phyloP scores from a whole-genome alignment of 1,140 invertebrate genomes.

The Camponotus vicinus region DNA sequence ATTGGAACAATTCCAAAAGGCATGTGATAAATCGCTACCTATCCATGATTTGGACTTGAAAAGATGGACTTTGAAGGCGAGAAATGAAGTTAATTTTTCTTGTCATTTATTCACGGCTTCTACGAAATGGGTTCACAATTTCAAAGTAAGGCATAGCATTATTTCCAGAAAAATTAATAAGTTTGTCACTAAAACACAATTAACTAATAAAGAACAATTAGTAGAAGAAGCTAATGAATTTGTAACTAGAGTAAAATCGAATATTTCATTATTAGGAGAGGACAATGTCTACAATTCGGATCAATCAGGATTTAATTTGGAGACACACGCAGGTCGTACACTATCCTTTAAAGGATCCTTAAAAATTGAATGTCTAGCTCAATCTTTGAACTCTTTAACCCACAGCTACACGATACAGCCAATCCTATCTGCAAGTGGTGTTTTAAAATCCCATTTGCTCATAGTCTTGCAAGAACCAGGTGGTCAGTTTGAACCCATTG shows the following conservation, averaged over 20 bases:
- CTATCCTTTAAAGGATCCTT: constrained; percentile 3
- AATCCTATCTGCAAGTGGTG: too few relatives aligned
- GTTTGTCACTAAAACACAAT: neutral
- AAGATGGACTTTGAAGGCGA: neutral
- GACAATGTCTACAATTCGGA: constrained; percentile 10
- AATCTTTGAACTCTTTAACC: neutral
- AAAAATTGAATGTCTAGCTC: too few relatives aligned
- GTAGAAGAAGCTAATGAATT: neutral
- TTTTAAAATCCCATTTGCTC: too few relatives aligned
- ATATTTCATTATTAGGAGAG: neutral
- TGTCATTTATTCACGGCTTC: neutral
- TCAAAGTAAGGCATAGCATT: neutral
- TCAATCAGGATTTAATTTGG: neutral
- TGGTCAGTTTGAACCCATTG: too few relatives aligned
- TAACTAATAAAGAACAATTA: neutral
- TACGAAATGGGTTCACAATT: constrained; percentile 15
- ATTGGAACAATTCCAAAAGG: too few relatives aligned
- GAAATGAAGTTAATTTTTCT: neutral
- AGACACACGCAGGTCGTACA: constrained; percentile 4
- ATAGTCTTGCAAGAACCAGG: too few relatives aligned
- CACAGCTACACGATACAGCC: neutral
- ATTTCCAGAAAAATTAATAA: constrained; percentile 18
- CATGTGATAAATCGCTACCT: neutral
- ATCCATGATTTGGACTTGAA: neutral
- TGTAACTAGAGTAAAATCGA: neutral